Evolutionary conservation across 2,113 vertebrate genomes (phyloP).

Genomic region (Nerophis ophidion): DNA sequence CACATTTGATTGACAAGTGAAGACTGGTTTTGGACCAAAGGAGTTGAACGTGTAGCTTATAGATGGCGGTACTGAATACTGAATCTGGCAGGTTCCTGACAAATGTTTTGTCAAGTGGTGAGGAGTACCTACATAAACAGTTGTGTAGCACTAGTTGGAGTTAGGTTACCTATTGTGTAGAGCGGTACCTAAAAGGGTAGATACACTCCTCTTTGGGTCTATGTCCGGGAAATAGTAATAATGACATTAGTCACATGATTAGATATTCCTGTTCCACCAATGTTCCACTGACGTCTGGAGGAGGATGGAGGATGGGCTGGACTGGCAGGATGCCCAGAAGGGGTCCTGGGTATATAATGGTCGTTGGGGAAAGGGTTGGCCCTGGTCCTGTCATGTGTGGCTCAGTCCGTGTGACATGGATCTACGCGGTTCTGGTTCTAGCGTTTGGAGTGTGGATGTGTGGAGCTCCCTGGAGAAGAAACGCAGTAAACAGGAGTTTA

Average conservation of each 20-base stretch:
- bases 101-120: neutral
- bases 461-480: constrained; percentile 21
- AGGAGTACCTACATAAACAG: neutral
- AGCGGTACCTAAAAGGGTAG: neutral
- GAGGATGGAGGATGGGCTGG: constrained; percentile 62
- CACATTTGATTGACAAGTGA: too few species aligned
- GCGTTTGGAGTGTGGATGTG: neutral
- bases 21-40: too few species aligned
- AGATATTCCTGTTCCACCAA: neutral
- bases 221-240: too few species aligned
- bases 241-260: neutral
- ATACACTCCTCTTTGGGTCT: neutral
- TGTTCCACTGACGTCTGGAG: constrained; percentile 5
- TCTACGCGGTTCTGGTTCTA: neutral
- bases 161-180: neutral
- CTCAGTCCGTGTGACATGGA: constrained; percentile 27
- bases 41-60: too few species aligned
- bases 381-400: constrained; percentile 33
- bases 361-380: constrained; percentile 37
- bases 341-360: constrained; percentile 55
- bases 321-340: constrained; percentile 54
- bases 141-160: neutral
- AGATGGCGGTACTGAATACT: too few species aligned
- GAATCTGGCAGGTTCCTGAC: neutral
- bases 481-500: constrained; percentile 37